Evolutionary conservation across 2,797 vertebrate genomes (phyloP).

Genomic region (Pachyuromys duprasi): DNA sequence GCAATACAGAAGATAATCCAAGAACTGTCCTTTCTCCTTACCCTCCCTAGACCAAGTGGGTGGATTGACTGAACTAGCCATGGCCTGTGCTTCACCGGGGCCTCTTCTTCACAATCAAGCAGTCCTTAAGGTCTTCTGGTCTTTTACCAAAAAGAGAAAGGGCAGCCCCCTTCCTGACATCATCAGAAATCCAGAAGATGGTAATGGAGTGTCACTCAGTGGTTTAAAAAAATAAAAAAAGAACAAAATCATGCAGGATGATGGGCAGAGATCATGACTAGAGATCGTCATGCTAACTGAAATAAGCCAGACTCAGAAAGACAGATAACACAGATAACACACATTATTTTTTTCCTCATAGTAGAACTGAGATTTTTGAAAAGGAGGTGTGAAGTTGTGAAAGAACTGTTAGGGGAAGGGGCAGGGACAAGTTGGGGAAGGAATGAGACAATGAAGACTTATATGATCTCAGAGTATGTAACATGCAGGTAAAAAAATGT

Average conservation of each 20-base stretch:
- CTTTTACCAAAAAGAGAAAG: constrained; percentile 66
- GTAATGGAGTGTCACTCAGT: neutral
- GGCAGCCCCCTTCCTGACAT: constrained; percentile 66
- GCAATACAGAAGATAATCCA: constrained; percentile 79
- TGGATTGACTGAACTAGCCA: constrained; percentile 82
- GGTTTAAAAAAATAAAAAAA: neutral
- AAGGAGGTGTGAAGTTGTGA: neutral
- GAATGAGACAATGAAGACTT: neutral
- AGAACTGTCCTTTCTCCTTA: constrained; percentile 84
- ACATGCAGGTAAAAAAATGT: neutral
- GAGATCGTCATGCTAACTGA: neutral
- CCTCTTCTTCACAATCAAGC: constrained; percentile 38
- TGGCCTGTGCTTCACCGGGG: constrained; percentile 85
- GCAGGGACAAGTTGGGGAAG: no score
- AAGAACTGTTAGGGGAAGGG: neutral
- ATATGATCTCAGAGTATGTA: neutral
- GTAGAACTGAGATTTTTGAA: neutral
- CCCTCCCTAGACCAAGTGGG: constrained; percentile 39
- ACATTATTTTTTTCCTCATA: neutral
- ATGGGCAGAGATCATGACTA: neutral
- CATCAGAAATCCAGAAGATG: constrained; percentile 46
- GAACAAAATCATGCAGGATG: neutral
- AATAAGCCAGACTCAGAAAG: neutral
- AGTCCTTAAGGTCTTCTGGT: constrained; percentile 52
- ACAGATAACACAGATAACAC: neutral